phyloP scores from a whole-genome alignment of 2,113 vertebrate species.

The Menidia beryllina region DNA sequence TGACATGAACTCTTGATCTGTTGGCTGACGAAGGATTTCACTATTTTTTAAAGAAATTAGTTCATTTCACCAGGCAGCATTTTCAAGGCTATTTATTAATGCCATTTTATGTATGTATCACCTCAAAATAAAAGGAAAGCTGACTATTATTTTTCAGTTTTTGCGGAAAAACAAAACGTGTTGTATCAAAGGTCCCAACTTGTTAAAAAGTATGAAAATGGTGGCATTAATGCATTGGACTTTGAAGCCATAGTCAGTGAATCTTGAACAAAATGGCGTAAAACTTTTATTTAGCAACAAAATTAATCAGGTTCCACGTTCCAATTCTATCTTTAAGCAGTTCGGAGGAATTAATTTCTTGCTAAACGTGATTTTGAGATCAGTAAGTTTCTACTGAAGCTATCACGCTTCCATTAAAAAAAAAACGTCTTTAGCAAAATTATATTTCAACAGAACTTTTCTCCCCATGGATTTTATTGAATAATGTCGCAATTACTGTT shows the following conservation, averaged over 20 bases:
- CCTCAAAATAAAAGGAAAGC: conserved; percentile 1
- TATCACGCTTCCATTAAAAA: not conserved
- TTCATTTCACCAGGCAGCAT: not conserved
- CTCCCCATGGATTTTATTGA: not conserved
- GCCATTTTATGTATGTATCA: not conserved
- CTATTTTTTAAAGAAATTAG: too few relatives aligned
- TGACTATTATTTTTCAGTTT: not conserved
- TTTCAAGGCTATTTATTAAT: not conserved
- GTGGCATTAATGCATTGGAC: not conserved
- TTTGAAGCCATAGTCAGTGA: not conserved
- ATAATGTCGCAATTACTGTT: not conserved
- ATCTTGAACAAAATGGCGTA: not conserved
- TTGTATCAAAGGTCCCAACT: not conserved
- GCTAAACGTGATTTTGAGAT: not conserved
- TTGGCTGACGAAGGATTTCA: too few relatives aligned
- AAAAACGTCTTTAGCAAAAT: too few relatives aligned
- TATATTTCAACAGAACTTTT: not conserved
- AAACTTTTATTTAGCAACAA: not conserved
- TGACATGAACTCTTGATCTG: too few relatives aligned
- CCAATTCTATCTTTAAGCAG: not conserved
- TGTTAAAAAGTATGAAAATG: not conserved
- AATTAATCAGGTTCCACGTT: not conserved
- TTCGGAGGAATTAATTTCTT: not conserved
- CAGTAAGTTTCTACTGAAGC: not conserved
- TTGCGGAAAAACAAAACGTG: not conserved